Percentiles rank a stretch among this genome's conserved stretches.
These are phyloP conservation scores for Athalia cordata DNA, from an alignment of 2,888 invertebrate genomes.

Conservation along the genomic window DNA sequence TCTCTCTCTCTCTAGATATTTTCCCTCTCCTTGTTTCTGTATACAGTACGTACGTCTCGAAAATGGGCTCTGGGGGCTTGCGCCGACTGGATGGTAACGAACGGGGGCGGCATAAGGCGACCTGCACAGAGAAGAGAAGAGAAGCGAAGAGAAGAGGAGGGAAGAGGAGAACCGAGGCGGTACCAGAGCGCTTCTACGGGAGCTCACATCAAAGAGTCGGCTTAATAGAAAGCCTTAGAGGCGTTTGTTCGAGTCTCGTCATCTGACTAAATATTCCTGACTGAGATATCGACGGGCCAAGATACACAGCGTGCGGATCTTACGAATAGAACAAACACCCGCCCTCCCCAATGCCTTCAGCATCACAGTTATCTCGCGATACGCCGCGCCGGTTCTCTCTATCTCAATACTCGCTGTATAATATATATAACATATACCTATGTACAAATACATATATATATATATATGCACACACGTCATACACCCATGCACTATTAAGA, in stretches of 20 bases:
- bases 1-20: slow-evolving; percentile 32
- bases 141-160: slow-evolving; percentile 29
- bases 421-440: slow-evolving; percentile 10
- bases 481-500: too few species aligned
- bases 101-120: slow-evolving; percentile 46
- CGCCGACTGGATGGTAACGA: slow-evolving; percentile 41
- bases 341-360: slow-evolving; percentile 4
- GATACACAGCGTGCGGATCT: slow-evolving; percentile 68
- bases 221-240: slow-evolving; percentile 79
- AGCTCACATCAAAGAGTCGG: slow-evolving; percentile 73
- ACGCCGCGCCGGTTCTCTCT: background rate
- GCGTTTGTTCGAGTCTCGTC: slow-evolving; percentile 77
- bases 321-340: slow-evolving; percentile 68
- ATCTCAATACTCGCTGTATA: background rate
- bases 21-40: slow-evolving; percentile 30
- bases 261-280: slow-evolving; percentile 73
- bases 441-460: too few species aligned
- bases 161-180: slow-evolving; percentile 52
- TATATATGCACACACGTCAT: too few species aligned
- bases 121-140: slow-evolving; percentile 45
- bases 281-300: slow-evolving; percentile 70
- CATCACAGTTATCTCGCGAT: slow-evolving; percentile 31
- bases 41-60: slow-evolving; percentile 26
- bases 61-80: slow-evolving; percentile 39
- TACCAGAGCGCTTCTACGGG: slow-evolving; percentile 67